Evolutionary conservation across 2,888 invertebrate species (phyloP).

Genomic region (Acanthosepion lycidas): DNA sequence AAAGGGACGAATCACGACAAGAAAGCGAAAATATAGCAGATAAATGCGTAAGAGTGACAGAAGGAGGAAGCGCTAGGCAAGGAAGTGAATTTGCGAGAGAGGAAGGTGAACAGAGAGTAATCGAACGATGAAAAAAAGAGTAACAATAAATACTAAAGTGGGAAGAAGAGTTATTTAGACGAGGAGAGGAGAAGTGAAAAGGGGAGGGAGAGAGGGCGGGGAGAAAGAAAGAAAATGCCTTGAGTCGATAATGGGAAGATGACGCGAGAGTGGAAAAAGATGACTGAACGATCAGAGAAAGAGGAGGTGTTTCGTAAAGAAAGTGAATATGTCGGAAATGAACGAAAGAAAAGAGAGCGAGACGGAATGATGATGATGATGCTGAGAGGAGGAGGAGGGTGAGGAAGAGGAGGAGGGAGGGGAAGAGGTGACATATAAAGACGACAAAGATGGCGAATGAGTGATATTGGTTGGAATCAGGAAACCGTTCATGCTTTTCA

Average conservation of each 20-base stretch:
- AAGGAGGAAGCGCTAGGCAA: background rate
- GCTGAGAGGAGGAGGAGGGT: background rate
- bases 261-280: no score
- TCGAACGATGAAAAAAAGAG: background rate
- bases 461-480: background rate
- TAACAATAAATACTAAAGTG: no score
- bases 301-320: no score
- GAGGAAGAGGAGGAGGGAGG: background rate
- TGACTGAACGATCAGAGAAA: no score
- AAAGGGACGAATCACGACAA: no score
- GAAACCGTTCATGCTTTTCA: background rate
- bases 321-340: no score
- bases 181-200: no score
- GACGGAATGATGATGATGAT: no score
- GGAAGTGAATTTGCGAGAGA: background rate
- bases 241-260: background rate
- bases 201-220: no score
- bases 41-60: no score
- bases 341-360: no score
- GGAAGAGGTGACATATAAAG: background rate
- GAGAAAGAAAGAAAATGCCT: background rate
- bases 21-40: background rate
- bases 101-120: background rate
- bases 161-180: background rate
- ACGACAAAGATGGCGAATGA: background rate